Percentiles rank a stretch among this genome's conserved stretches.
phyloP scores from a whole-genome alignment of 2,113 vertebrate species.

The Parotia lawesii region DNA sequence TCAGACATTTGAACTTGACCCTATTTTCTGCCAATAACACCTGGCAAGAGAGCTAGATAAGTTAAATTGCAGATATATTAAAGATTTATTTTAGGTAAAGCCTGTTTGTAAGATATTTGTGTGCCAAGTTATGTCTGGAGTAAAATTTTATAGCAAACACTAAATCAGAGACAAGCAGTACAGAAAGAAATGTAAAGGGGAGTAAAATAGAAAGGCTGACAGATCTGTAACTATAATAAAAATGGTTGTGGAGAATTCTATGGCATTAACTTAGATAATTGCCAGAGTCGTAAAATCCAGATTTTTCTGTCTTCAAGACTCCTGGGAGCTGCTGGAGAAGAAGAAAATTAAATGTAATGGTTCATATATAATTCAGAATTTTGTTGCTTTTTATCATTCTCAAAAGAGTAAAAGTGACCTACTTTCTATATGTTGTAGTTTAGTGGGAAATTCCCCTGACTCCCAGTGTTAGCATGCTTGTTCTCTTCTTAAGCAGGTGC shows the following conservation, averaged over 20 bases:
- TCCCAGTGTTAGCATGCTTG: constrained; percentile 16
- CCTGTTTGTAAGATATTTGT: neutral
- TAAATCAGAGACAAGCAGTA: neutral
- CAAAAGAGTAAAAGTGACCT: constrained; percentile 56
- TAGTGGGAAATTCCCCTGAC: constrained; percentile 31
- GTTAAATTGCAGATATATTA: constrained; percentile 15
- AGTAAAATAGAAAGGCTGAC: constrained; percentile 6
- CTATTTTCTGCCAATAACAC: neutral
- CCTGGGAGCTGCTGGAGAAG: constrained; percentile 33
- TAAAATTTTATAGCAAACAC: constrained; percentile 29
- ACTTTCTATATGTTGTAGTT: constrained; percentile 47
- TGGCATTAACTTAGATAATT: constrained; percentile 20
- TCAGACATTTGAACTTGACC: neutral
- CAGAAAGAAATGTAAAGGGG: neutral
- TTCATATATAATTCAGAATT: constrained; percentile 57
- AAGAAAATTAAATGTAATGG: constrained; percentile 40
- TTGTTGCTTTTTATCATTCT: constrained; percentile 42
- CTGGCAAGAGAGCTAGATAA: constrained; percentile 1
- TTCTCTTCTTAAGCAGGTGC: constrained; percentile 56
- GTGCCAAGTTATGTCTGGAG: constrained; percentile 34
- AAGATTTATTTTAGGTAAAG: constrained; percentile 19
- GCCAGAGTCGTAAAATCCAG: constrained; percentile 49
- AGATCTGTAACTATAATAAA: neutral
- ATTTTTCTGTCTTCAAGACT: constrained; percentile 33
- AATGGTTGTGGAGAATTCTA: neutral